Percentiles rank a stretch among this genome's conserved stretches.
Conservation (phyloP, 1,140 invertebrate genomes). For the Holcopasites calliopsidis region DNA sequence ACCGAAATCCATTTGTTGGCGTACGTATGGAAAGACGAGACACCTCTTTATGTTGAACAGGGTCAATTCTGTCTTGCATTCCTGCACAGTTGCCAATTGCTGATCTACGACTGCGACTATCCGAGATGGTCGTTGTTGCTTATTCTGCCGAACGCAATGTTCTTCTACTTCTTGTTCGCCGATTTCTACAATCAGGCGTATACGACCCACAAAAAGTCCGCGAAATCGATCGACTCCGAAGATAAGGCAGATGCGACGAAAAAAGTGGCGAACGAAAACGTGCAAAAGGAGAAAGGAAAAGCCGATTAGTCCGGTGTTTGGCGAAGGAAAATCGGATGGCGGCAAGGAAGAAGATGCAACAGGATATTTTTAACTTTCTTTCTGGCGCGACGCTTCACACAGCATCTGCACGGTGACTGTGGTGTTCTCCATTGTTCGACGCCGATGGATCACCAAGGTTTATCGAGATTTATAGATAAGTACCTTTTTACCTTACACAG, state of each 20-base stretch:
- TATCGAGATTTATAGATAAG: neutral
- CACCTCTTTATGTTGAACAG: conserved; percentile 75
- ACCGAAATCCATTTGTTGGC: neutral
- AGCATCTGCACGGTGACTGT: neutral
- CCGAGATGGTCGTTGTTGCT: conserved; percentile 87
- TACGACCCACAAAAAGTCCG: neutral
- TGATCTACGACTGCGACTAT: conserved; percentile 92
- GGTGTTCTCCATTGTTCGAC: neutral
- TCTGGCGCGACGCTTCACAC: no score
- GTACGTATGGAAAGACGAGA: neutral
- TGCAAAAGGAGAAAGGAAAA: conserved; percentile 53
- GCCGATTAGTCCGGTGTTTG: conserved; percentile 24
- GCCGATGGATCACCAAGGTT: neutral
- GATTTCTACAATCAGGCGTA: conserved; percentile 90
- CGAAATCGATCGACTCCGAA: conserved; percentile 12
- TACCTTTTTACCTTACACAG: no score
- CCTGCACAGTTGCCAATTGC: conserved; percentile 88
- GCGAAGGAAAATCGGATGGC: neutral
- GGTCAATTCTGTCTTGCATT: conserved; percentile 89
- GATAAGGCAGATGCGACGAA: conserved; percentile 14
- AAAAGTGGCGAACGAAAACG: conserved; percentile 21
- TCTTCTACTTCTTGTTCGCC: conserved; percentile 90
- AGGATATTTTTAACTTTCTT: neutral
- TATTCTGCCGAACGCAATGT: conserved; percentile 88
- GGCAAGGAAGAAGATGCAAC: neutral